Evolutionary conservation across 2,113 vertebrate species (phyloP).

Genomic region (Perognathus longimembris): DNA sequence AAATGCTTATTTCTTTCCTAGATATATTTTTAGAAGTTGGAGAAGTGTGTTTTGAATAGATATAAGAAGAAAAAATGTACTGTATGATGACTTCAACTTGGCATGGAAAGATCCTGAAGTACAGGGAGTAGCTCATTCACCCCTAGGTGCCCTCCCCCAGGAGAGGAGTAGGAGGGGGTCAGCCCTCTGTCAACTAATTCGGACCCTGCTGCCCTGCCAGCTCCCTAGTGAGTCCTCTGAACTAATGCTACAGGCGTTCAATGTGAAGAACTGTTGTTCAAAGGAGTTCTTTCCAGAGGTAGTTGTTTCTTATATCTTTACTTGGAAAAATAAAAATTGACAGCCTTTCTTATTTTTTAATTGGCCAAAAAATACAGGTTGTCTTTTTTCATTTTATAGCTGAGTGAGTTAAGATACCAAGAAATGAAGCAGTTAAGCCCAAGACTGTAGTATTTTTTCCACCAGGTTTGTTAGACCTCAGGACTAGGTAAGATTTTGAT

Average conservation of each 20-base stretch:
- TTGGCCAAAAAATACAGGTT: background rate
- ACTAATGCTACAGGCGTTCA: background rate
- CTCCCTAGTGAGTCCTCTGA: background rate
- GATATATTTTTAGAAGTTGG: background rate
- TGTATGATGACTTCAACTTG: constrained; percentile 3
- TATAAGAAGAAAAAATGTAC: background rate
- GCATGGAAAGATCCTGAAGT: background rate
- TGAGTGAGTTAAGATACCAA: background rate
- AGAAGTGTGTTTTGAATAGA: background rate
- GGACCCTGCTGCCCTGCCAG: background rate
- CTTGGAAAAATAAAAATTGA: background rate
- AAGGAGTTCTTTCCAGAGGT: background rate
- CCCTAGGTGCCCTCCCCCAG: no score
- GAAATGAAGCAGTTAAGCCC: background rate
- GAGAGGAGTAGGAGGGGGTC: accelerated
- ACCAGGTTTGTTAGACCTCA: background rate
- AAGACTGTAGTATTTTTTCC: background rate
- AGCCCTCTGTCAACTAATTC: background rate
- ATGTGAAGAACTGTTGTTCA: no score
- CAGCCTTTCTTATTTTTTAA: background rate
- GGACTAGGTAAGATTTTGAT: background rate
- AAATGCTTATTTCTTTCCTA: background rate
- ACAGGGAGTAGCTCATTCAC: accelerated
- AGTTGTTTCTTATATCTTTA: background rate
- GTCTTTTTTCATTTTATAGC: background rate